Evolutionary conservation across 2,888 invertebrate species (phyloP).

Genomic region (Ophion obscuratus): DNA sequence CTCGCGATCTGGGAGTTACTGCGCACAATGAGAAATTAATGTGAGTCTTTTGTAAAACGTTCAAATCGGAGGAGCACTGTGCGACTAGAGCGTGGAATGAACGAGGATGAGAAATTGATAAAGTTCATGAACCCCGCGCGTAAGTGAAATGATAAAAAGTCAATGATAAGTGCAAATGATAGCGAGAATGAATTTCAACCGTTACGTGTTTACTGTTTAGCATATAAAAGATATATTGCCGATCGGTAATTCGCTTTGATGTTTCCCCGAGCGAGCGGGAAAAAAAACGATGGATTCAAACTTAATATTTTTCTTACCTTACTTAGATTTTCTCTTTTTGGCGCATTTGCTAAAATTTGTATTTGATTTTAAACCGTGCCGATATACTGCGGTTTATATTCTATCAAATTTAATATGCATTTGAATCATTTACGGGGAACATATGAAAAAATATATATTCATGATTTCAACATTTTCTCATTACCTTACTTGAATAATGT

Average conservation of each 20-base stretch:
- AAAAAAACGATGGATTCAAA: background rate
- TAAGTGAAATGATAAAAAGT: constrained; percentile 53
- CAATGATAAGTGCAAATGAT: constrained; percentile 44
- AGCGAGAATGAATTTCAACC: constrained; percentile 24
- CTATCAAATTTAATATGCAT: background rate
- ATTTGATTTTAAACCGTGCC: background rate
- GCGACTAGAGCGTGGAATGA: background rate
- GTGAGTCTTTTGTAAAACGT: constrained; percentile 9
- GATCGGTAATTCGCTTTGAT: constrained; percentile 14
- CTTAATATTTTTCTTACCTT: background rate
- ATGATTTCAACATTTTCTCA: no score
- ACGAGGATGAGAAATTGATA: constrained; percentile 63
- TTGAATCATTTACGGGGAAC: no score
- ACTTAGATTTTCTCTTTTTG: background rate
- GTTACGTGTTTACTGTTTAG: constrained; percentile 1
- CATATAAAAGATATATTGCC: background rate
- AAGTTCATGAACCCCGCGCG: constrained; percentile 72
- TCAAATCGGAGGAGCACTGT: constrained; percentile 6
- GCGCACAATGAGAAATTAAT: constrained; percentile 3
- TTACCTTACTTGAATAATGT: no score
- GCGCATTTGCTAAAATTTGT: no score
- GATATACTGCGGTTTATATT: background rate
- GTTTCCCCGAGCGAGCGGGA: background rate
- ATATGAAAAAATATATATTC: no score
- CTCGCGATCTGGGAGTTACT: background rate